phyloP scores from a whole-genome alignment of 2,797 vertebrate species.

The Semotilus atromaculatus region DNA sequence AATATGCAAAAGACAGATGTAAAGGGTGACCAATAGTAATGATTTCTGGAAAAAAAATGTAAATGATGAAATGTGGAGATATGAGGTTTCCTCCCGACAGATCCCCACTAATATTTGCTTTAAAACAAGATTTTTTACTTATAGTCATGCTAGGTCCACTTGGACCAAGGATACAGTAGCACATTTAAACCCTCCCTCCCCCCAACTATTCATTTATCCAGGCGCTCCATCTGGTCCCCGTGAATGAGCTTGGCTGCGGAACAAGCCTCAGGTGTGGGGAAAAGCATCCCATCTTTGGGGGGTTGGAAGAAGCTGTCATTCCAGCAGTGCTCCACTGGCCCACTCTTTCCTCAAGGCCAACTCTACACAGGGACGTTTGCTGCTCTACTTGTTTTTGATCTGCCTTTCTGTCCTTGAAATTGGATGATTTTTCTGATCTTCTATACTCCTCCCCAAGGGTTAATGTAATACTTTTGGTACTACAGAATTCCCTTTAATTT shows the following conservation, averaged over 20 bases:
- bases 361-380: constrained; percentile 9
- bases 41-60: background rate
- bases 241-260: constrained; percentile 24
- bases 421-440: constrained; percentile 26
- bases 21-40: background rate
- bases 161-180: background rate
- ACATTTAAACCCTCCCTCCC: constrained; percentile 9
- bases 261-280: constrained; percentile 40
- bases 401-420: constrained; percentile 35
- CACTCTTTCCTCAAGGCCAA: constrained; percentile 1
- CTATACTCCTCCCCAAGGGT: constrained; percentile 52
- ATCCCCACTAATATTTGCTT: background rate
- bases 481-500: constrained; percentile 73
- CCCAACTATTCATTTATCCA: constrained; percentile 32
- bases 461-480: constrained; percentile 60
- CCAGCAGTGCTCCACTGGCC: constrained; percentile 30
- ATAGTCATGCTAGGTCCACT: background rate
- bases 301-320: constrained; percentile 38
- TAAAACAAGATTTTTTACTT: background rate
- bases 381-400: constrained; percentile 43
- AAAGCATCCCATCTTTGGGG: constrained; percentile 16
- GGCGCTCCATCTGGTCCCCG: constrained; percentile 27
- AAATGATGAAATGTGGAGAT: too few species aligned
- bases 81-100: background rate
- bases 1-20: background rate